Evolutionary conservation across 2,797 vertebrate genomes (phyloP).

Genomic region (Thalassophryne amazonica): DNA sequence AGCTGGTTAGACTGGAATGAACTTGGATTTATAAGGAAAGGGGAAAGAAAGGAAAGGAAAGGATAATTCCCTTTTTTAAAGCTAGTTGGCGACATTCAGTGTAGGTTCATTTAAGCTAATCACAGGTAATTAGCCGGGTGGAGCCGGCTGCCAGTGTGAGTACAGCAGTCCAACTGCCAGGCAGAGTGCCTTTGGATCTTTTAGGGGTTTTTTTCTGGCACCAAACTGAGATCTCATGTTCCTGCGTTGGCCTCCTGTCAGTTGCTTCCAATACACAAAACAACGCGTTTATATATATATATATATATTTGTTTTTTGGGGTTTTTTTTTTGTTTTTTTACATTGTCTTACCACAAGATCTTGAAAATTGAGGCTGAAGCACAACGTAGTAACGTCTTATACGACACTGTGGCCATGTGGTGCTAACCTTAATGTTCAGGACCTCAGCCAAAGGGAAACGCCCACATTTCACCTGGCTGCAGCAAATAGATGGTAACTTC

Average conservation of each 20-base stretch:
- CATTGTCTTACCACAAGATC: too few species aligned
- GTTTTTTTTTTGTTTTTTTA: too few species aligned
- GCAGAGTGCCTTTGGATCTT: background rate
- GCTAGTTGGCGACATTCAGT: constrained; percentile 4
- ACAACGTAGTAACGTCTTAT: too few species aligned
- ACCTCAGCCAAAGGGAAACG: too few species aligned
- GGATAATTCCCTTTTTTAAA: constrained; percentile 7
- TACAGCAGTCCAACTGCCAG: constrained; percentile 6
- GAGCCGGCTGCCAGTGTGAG: constrained; percentile 11
- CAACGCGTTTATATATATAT: too few species aligned
- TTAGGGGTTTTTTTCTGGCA: background rate
- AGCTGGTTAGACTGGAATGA: constrained; percentile 22
- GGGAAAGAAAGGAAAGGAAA: background rate
- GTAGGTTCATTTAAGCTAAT: constrained; percentile 38
- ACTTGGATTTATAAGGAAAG: background rate
- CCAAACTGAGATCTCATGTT: background rate
- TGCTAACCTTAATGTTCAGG: too few species aligned
- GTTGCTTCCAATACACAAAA: too few species aligned
- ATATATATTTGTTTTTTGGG: too few species aligned
- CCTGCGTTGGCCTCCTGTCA: background rate
- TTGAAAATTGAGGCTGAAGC: too few species aligned
- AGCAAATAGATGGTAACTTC: too few species aligned
- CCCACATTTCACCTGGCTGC: too few species aligned
- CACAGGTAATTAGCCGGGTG: constrained; percentile 19
- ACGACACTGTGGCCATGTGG: too few species aligned